Evolutionary conservation across 2,113 vertebrate species (phyloP), one percentile per base, ranked within the genome.

Genomic region (Antechinus stuartii): DNA sequence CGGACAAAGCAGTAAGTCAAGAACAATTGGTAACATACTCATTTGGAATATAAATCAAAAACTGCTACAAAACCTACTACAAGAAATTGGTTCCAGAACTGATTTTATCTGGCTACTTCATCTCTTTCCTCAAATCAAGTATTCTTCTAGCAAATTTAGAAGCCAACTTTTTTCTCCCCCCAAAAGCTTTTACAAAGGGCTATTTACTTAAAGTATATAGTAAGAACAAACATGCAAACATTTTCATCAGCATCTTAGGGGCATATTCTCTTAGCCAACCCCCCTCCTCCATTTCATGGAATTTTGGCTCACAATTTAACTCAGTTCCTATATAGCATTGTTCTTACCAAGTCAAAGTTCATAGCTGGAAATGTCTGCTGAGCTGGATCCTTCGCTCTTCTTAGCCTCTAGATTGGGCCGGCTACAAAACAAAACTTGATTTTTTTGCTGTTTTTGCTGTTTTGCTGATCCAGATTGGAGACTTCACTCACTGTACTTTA

Each of bases 1-100:
- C 57, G 96, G 96, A 97, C 61, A 97, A 91, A 42, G 54, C 94
- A 52, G 89, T 55, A 61, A 35, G 92, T n/a, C 93, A 84, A 84
- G n/a, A 16, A 84, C 16, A 42, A 42, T 42, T 84, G n/a, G n/a
- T 84, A 42, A 42, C 68, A 1, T 42, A 84, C 19, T 84, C 19
- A 84, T 84, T 84, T 42, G 68, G n/a, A 84, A 84, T 42, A 42
- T 84, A 61, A 91, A 89, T 35, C 50, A 50, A 97, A 25, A 30
- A 49, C 49, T 49, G 6, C 7, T 49, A 49, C 52, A 4, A 42
- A 96, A 94, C 93, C 25, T 89, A 22, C 30, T 94, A 49, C 54
- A 89, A 92, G 56, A 95, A 94, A 92, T 90, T 56, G 22, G 10
- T 90, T 91, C 52, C 91, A 49, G 55, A 84, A 53, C 1, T 94